These are phyloP conservation scores for Formicarius rufipectus DNA, from an alignment of 2,113 vertebrate species.

Conservation along the genomic window DNA sequence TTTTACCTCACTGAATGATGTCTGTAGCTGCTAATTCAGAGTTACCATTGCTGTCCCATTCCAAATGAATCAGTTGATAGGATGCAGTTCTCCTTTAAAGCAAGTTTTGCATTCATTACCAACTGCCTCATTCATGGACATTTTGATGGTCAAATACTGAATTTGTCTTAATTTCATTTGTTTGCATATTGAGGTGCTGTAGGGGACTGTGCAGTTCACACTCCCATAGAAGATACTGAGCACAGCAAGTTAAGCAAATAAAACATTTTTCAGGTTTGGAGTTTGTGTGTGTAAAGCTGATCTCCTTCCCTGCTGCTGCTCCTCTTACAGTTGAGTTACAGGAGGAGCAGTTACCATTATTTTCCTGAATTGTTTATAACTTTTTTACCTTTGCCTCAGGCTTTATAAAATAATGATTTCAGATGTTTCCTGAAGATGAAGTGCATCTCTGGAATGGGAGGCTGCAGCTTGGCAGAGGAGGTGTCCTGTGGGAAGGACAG, in stretches of 20 bases:
- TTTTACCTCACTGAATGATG: constrained; percentile 2
- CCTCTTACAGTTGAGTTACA: background rate
- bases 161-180: background rate
- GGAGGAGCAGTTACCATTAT: background rate
- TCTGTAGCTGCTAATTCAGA: background rate
- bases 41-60: background rate
- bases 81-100: constrained; percentile 1
- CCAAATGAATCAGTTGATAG: background rate
- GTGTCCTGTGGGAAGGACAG: background rate
- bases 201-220: background rate
- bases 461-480: background rate
- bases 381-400: background rate
- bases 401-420: background rate
- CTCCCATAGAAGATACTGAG: background rate
- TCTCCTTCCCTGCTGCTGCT: background rate
- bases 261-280: background rate
- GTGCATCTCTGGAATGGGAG: background rate
- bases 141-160: background rate
- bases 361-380: background rate
- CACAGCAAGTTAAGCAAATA: background rate
- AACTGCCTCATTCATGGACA: background rate
- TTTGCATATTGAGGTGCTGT: background rate
- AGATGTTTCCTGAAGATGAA: background rate
- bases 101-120: background rate
- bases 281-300: background rate